Base-by-base conservation (phyloP, 2,888 invertebrate species). In the Drosophila parthenogenetica region DNA sequence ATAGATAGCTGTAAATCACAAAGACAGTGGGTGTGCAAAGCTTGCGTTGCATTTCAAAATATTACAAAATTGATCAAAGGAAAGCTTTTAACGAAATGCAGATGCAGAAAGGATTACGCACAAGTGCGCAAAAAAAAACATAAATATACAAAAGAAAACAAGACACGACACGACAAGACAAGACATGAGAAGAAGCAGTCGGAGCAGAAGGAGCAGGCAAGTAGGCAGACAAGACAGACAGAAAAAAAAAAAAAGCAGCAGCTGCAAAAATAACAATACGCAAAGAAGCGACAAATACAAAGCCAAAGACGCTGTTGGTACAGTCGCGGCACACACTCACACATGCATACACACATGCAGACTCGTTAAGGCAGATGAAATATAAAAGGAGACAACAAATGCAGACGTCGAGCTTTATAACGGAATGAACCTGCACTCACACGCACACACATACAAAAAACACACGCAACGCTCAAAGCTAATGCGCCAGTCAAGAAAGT, bases 181-280 rank as follows among this genome's bases (percentile, higher is more conserved):
- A 43, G 32, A 16, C 2, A n/a, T n/a, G 13, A 40, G 35, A 17
- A 22, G 39, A 32, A 22, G 17, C 35, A 46, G 40, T 17, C 19
- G 25, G 29, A 42, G 16, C 25, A 32, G 29, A 14, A 32, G 19
- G 19, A 46, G 46, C 8, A 35, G 35, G 35, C 35, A 35, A 35
- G 35, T 13, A 13, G 13, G 13, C 35, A 35, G 35, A 35, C 35
- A 35, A 13, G 35, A 35, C 11, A 22, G 22, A 14, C 25, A 66
- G 8, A 14, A 48, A 25, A 54, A n/a, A 49, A 19, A 48, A 35
- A 54, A n/a, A 49, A 60, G 46, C 67, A 42, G 73, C 75, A 77
- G 74, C 77, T 77, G 75, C 75, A 75, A 75, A 77, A 78, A 73
- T 64, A 69, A 69, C 60, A 77, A 77, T 77, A 73, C 73, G 63